Base-by-base conservation (phyloP, 2,113 vertebrate species). In the Stictonetta naevosa region DNA sequence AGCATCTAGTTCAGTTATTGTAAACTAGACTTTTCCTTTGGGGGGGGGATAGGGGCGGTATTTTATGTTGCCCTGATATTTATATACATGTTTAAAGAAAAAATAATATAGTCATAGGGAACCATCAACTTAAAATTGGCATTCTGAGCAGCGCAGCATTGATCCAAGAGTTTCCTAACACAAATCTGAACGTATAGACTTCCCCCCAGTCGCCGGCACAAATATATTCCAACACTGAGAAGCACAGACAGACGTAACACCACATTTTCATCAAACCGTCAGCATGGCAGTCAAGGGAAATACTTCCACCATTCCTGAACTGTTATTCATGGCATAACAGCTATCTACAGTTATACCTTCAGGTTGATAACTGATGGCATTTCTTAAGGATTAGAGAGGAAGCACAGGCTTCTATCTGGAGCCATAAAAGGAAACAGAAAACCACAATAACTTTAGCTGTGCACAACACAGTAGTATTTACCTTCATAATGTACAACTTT, bases 161-260 rank as follows among this genome's bases (percentile, higher is more conserved):
- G 33, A 60, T 25, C 3, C 7, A 73, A 50, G 62, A 60, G 48
- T 36, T 83, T 83, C 62, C 73, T 59, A 80, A 58, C 3, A 68
- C 11, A 33, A 38, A 48, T 40, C 36, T 53, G 4, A 73, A 19
- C 8, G n/a, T 4, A 6, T 26, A 73, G 75, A 44, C 33, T 76
- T 11, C 28, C 69, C 29, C 34, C 11, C 71, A 95, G 36, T 31
- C 58, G 76, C 73, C 38, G 68, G 53, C 42, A 73, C 2, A 3
- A n/a, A 60, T 3, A 9, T 11, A 23, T 38, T 53, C 46, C 63
- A 69, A 26, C 18, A 28, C 38, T 23, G 62, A 82, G 56, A 52
- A 15, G 55, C 0, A 0, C 55, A 86, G 31, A 56, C 20, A 23
- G 63, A 34, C 15, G 0, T 28, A 60, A 68, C 18, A 38, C 18